Conservation (phyloP, 2,888 invertebrate genomes). For the Ennomos fuscantarius region DNA sequence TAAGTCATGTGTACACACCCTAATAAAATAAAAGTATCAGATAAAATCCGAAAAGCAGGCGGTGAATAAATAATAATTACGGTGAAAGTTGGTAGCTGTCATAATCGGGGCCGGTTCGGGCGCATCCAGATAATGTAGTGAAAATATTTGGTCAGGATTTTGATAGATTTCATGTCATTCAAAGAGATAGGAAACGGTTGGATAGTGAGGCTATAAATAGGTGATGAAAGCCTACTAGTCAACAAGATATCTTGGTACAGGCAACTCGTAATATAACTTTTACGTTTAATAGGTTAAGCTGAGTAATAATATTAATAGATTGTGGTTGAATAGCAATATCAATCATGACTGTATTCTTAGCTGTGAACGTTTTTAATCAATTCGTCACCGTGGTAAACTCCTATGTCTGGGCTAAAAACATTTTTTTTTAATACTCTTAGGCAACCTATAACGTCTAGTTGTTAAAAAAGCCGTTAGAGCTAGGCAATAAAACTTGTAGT, state of each 20-base stretch:
- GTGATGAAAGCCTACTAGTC: too few relatives aligned
- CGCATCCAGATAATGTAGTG: constrained; percentile 53
- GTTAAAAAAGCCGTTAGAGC: constrained; percentile 15
- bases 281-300: not conserved
- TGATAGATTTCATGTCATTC: constrained; percentile 22
- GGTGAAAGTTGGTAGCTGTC: constrained; percentile 68
- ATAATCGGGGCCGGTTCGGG: constrained; percentile 44
- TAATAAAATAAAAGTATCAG: constrained; percentile 50
- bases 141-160: constrained; percentile 65
- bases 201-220: too few relatives aligned
- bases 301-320: too few relatives aligned
- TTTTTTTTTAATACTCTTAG: constrained; percentile 11
- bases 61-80: constrained; percentile 79
- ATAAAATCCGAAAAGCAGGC: constrained; percentile 52
- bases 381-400: constrained; percentile 12
- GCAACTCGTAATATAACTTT: not conserved
- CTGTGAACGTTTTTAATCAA: constrained; percentile 4
- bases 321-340: too few relatives aligned
- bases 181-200: constrained; percentile 21
- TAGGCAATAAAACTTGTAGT: constrained; percentile 21
- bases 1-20: constrained; percentile 3
- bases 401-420: constrained; percentile 9
- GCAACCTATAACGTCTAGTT: constrained; percentile 14
- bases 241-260: too few relatives aligned
- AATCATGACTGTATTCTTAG: too few relatives aligned